A percentile compares a stretch with the other conserved stretches of the same genome.
Conservation (phyloP, 2,113 vertebrate species). For the Alces alces region DNA sequence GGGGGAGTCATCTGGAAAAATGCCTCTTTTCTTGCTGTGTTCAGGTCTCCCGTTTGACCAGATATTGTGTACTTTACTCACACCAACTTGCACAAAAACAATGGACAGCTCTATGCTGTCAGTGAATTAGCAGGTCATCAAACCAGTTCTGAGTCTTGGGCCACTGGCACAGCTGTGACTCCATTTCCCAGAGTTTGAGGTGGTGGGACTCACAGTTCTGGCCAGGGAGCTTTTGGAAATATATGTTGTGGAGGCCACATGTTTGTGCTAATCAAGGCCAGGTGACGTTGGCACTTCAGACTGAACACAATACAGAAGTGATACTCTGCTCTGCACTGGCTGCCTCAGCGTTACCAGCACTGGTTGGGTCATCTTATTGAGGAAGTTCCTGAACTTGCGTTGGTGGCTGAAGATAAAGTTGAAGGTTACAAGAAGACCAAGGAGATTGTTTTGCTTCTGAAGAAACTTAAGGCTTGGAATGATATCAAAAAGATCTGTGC, state of each 20-base stretch:
- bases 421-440: neutral
- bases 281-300: conserved; percentile 96
- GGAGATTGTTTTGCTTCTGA: conserved; percentile 86
- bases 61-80: conserved; percentile 97
- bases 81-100: conserved; percentile 98
- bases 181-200: conserved; percentile 96
- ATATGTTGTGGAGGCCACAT: conserved; percentile 98
- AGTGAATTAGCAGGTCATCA: conserved; percentile 97
- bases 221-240: conserved; percentile 98
- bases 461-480: conserved; percentile 98
- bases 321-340: neutral
- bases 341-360: neutral
- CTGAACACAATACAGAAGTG: neutral
- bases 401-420: neutral
- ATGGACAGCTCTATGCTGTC: conserved; percentile 92
- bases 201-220: conserved; percentile 96
- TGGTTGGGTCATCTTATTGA: neutral
- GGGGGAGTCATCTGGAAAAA: conserved; percentile 94
- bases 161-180: conserved; percentile 95
- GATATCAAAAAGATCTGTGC: conserved; percentile 99
- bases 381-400: neutral
- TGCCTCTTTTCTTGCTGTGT: conserved; percentile 93
- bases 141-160: conserved; percentile 98
- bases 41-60: conserved; percentile 94
- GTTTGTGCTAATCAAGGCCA: conserved; percentile 98